Conservation (phyloP, 2,888 invertebrate species). For the Lasioglossum oenotherae region DNA sequence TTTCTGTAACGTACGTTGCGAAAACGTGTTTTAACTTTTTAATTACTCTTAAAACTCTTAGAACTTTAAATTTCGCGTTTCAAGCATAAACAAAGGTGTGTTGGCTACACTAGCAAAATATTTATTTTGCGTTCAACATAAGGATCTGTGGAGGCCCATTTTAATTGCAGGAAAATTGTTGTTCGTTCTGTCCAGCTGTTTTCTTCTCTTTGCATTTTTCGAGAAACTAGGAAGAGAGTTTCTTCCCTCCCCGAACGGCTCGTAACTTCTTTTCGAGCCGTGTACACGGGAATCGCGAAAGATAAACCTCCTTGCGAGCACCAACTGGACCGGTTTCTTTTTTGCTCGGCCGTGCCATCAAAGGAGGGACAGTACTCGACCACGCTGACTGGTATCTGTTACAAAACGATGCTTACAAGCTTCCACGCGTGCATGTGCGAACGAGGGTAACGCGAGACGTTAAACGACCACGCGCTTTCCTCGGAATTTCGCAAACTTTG, state of each 20-base stretch:
- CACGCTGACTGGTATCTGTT: constrained; percentile 55
- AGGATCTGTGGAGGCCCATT: too few species aligned
- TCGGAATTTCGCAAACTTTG: constrained; percentile 52
- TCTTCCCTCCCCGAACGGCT: constrained; percentile 18
- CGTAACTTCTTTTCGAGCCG: constrained; percentile 50
- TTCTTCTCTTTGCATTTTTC: background rate
- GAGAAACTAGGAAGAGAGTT: constrained; percentile 13
- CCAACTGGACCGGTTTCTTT: constrained; percentile 74
- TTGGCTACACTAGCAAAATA: too few species aligned
- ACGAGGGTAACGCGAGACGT: constrained; percentile 35
- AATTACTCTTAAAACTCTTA: too few species aligned
- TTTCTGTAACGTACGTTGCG: background rate
- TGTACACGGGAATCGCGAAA: constrained; percentile 52
- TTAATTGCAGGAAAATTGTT: background rate
- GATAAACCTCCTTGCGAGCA: constrained; percentile 70
- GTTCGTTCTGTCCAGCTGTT: background rate
- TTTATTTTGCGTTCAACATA: too few species aligned
- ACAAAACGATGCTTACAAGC: constrained; percentile 59
- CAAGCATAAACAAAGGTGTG: too few species aligned
- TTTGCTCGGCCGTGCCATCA: constrained; percentile 58
- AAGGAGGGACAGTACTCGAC: constrained; percentile 57
- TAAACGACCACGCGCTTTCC: constrained; percentile 48
- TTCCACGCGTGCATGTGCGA: constrained; percentile 34
- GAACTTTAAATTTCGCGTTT: too few species aligned
- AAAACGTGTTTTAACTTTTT: background rate